A percentile compares a stretch with the other conserved stretches of the same genome.
Evolutionary conservation across 2,797 vertebrate species (phyloP).

Genomic region (Sebastes oblongus): DNA sequence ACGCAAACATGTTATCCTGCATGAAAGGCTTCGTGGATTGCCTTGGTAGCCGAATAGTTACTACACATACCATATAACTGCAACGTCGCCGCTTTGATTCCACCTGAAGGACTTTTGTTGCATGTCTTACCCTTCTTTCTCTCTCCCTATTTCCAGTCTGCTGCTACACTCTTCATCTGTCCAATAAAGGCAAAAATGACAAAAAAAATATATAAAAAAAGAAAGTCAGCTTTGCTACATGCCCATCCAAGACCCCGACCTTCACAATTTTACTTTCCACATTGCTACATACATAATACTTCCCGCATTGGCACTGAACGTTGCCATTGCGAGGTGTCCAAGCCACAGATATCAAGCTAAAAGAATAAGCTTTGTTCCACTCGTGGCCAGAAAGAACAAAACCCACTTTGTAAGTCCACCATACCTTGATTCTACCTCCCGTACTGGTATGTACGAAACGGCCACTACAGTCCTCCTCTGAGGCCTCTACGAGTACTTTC

Average conservation of each 20-base stretch:
- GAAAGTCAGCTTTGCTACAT: background rate
- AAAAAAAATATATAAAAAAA: too few relatives aligned
- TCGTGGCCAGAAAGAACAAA: background rate
- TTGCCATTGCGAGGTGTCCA: background rate
- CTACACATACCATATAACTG: too few relatives aligned
- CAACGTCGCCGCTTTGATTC: too few relatives aligned
- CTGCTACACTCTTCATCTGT: too few relatives aligned
- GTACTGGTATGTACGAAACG: slow-evolving; percentile 6
- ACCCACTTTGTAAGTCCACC: background rate
- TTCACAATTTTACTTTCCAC: background rate
- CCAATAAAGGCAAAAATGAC: too few relatives aligned
- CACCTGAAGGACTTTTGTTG: too few relatives aligned
- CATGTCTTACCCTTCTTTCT: too few relatives aligned
- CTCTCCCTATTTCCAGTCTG: too few relatives aligned
- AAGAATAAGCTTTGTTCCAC: background rate
- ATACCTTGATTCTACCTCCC: slow-evolving; percentile 1
- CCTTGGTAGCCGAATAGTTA: too few relatives aligned
- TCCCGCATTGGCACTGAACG: background rate
- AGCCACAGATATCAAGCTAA: background rate
- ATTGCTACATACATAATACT: background rate
- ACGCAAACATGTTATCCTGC: background rate
- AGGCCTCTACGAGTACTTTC: background rate
- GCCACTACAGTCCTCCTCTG: slow-evolving; percentile 12
- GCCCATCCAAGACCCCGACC: background rate
- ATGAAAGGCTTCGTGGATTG: background rate